Base-by-base conservation (phyloP, 2,113 vertebrate genomes). In the Cebidichthys violaceus region DNA sequence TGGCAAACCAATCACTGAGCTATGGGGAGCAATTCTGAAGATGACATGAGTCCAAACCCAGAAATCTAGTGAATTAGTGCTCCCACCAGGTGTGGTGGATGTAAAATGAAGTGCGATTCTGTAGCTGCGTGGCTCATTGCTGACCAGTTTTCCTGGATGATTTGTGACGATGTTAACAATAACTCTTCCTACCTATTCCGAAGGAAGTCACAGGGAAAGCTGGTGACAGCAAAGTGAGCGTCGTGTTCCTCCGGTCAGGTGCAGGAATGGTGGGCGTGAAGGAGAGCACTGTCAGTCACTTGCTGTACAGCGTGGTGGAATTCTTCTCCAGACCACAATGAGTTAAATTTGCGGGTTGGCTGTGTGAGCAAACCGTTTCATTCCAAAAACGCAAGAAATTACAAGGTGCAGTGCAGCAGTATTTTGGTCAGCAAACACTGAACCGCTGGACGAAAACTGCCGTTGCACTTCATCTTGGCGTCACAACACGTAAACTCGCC, bases 361-460 rank as follows among this genome's bases (percentile, higher is more conserved):
- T 39, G 47, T 43, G 66, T 18, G n/a, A 79, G 64, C 8, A 33
- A 39, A 77, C 45, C 24, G 37, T 73, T 82, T 84, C 50, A 81
- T 75, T 84, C 80, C 75, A 73, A 80, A 82, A 45, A 66, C 35
- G 65, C 43, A 77, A 77, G 81, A 81, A 87, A 91, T 89, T 84
- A 82, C 73, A 91, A 76, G 81, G 83, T 77, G 70, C 68, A 39
- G 37, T 24, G 61, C 61, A 22, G 47, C 74, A 55, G 68, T 74
- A 86, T 87, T 91, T 80, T 31, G 65, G 77, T 86, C 71, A 24
- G 74, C 10, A 29, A n/a, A 17, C 24, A 54, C 35, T 50, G 43
- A 78, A 79, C 79, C 35, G 31, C 17, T 29, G 14, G 59, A 62
- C 17, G 61, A 6, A 82, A 78, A 72, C 61, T 54, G 70, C 4